Percentiles rank a stretch among this genome's conserved stretches.
These are phyloP conservation scores for Bursaphelenchus okinawaensis DNA, from an alignment of 2,888 invertebrate genomes.

Conservation along the genomic window DNA sequence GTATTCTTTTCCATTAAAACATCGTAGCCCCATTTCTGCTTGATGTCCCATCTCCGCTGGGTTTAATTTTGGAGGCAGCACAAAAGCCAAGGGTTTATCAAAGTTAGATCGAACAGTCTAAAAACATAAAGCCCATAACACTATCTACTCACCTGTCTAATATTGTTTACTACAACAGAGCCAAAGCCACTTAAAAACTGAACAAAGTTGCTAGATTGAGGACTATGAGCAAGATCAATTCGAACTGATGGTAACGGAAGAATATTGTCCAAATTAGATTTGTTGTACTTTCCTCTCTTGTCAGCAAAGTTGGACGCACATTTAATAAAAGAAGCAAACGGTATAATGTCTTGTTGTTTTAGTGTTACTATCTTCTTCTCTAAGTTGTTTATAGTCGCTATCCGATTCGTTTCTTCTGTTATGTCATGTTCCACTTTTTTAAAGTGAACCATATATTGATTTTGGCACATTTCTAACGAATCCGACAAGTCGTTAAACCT, in stretches of 20 bases:
- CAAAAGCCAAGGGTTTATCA: not conserved
- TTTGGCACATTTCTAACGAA: not conserved
- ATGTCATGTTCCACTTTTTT: not conserved
- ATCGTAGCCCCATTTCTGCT: not conserved
- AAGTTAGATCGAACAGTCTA: not conserved
- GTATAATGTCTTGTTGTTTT: not conserved
- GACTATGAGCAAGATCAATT: not conserved
- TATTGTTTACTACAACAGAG: not conserved
- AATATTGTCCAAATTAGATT: not conserved
- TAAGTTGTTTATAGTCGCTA: not conserved
- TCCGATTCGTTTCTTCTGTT: not conserved
- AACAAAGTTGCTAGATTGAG: not conserved
- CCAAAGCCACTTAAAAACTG: not conserved
- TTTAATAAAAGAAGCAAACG: conserved; percentile 10
- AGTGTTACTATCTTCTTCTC: conserved; percentile 3
- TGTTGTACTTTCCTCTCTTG: not conserved
- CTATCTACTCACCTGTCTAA: not conserved
- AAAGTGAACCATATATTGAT: not conserved
- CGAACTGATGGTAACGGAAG: not conserved
- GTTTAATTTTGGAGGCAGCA: not conserved
- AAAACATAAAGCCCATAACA: not conserved
- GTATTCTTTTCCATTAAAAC: conserved; percentile 6
- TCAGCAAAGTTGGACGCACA: not conserved
- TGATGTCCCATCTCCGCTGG: not conserved
- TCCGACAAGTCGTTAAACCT: conserved; percentile 3